Evolutionary conservation across 2,113 vertebrate genomes (phyloP).

Genomic region (Hypomesus transpacificus): DNA sequence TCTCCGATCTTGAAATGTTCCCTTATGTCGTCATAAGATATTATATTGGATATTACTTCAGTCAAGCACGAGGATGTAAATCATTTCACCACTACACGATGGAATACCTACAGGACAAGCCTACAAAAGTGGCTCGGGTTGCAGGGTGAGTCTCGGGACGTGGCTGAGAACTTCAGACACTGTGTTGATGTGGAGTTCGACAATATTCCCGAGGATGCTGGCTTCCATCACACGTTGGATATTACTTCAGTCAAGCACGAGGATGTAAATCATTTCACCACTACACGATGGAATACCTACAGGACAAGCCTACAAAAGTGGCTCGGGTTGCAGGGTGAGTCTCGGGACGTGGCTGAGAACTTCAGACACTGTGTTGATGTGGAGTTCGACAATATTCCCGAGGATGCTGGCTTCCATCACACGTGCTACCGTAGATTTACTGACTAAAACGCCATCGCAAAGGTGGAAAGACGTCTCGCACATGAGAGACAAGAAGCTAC

Average conservation of each 20-base stretch:
- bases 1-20: too few relatives aligned
- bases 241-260: constrained; percentile 19
- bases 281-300: constrained; percentile 16
- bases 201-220: constrained; percentile 20
- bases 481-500: not conserved
- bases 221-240: constrained; percentile 27
- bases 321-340: constrained; percentile 17
- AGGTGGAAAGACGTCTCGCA: constrained; percentile 6
- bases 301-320: constrained; percentile 14
- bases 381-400: constrained; percentile 23
- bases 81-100: constrained; percentile 13
- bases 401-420: constrained; percentile 24
- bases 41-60: constrained; percentile 12
- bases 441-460: constrained; percentile 16
- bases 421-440: constrained; percentile 24
- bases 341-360: constrained; percentile 3
- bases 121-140: constrained; percentile 22
- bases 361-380: constrained; percentile 24
- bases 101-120: constrained; percentile 14
- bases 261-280: constrained; percentile 19
- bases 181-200: constrained; percentile 25
- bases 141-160: constrained; percentile 12
- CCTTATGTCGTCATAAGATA: too few relatives aligned
- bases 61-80: constrained; percentile 24
- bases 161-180: constrained; percentile 15